Conservation (phyloP, 2,113 vertebrate genomes). For the Eulemur macaco region DNA sequence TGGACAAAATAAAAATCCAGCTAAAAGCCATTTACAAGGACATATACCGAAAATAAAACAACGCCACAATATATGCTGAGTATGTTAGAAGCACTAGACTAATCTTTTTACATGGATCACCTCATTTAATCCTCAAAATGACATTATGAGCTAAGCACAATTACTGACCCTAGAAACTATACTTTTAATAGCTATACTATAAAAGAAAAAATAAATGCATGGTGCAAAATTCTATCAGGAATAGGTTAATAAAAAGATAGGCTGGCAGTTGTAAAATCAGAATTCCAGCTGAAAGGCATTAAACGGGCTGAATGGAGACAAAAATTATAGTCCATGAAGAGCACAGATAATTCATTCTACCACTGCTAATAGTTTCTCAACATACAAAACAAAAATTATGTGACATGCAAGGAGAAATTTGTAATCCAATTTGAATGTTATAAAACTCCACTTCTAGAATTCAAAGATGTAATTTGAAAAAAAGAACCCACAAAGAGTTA, state of each 20-base stretch:
- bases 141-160: background rate
- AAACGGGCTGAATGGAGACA: background rate
- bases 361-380: background rate
- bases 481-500: background rate
- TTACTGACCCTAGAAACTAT: background rate
- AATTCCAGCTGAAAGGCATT: slow-evolving; percentile 4
- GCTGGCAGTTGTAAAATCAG: background rate
- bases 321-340: background rate
- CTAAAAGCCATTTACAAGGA: background rate
- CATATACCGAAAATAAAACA: background rate
- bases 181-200: background rate
- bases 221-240: background rate
- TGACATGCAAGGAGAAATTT: background rate
- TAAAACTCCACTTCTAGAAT: background rate
- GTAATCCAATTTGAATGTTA: background rate
- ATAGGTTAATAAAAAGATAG: background rate
- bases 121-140: background rate
- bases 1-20: background rate
- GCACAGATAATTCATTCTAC: background rate
- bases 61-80: background rate
- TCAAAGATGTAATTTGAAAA: background rate
- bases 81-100: background rate
- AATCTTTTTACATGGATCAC: background rate
- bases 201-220: background rate
- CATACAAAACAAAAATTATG: background rate